These are phyloP conservation scores for Polymixis flavicincta DNA, from an alignment of 2,888 invertebrate genomes.

Conservation along the genomic window DNA sequence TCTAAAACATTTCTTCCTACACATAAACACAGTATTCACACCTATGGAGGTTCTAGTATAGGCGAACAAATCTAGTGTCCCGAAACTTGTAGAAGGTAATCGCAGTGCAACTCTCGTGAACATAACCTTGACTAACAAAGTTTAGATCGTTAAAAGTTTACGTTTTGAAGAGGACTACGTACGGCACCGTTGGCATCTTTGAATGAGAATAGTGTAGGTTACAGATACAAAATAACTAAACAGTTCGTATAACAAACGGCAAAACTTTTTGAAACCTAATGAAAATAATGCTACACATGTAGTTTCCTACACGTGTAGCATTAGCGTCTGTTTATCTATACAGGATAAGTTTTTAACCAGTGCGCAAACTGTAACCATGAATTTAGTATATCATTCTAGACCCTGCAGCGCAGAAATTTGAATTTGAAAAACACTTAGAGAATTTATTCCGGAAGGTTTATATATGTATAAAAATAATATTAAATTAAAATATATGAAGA, in stretches of 20 bases:
- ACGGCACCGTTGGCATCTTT: not conserved
- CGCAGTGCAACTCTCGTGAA: conserved; percentile 12
- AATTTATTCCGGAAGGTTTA: too few species aligned
- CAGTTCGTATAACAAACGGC: not conserved
- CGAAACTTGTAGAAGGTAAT: conserved; percentile 35
- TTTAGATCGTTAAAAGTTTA: conserved; percentile 55
- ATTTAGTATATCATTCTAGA: too few species aligned
- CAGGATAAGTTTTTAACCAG: too few species aligned
- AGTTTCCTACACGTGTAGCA: too few species aligned
- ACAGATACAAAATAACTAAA: not conserved
- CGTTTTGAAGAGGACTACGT: conserved; percentile 11
- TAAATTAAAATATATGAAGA: too few species aligned
- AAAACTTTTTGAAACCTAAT: not conserved
- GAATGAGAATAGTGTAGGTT: not conserved
- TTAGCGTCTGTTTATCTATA: too few species aligned
- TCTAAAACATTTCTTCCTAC: not conserved
- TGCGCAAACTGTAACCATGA: too few species aligned
- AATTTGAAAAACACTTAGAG: too few species aligned
- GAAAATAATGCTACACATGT: too few species aligned
- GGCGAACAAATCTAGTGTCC: conserved; percentile 3
- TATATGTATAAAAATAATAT: too few species aligned
- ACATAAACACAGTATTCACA: not conserved
- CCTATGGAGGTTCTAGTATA: too few species aligned
- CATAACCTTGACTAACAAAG: conserved; percentile 39
- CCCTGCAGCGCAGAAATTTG: too few species aligned